Conservation (phyloP, 2,113 vertebrate genomes). For the Carettochelys insculpta region DNA sequence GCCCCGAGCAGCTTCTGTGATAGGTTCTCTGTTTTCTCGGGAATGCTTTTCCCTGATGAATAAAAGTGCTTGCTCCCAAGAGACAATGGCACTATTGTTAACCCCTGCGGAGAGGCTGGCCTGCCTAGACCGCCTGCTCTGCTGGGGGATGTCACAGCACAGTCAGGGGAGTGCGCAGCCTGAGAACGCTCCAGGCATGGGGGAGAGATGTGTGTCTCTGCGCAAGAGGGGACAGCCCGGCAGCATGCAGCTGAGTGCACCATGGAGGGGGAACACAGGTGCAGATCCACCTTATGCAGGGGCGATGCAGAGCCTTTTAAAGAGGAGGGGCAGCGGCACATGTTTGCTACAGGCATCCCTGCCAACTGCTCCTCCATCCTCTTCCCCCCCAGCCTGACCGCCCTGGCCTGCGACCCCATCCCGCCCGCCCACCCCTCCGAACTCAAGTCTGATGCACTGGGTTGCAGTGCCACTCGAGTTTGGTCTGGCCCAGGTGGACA, state of each 20-base stretch:
- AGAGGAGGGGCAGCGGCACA: neutral
- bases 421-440: neutral
- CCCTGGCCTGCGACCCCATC: neutral
- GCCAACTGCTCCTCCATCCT: neutral
- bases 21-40: neutral
- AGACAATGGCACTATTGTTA: neutral
- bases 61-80: neutral
- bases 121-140: neutral
- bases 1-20: neutral
- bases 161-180: neutral
- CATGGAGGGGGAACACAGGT: neutral
- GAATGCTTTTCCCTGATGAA: neutral
- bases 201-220: neutral
- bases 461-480: neutral
- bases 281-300: no score
- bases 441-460: neutral
- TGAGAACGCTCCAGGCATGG: neutral
- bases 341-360: neutral
- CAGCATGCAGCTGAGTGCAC: neutral
- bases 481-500: no score
- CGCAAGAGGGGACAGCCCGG: neutral
- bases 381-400: neutral
- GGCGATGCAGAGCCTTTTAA: neutral
- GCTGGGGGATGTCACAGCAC: neutral
- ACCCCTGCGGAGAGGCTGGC: neutral